Conservation (phyloP, 2,797 vertebrate species). For the Merluccius polli region DNA sequence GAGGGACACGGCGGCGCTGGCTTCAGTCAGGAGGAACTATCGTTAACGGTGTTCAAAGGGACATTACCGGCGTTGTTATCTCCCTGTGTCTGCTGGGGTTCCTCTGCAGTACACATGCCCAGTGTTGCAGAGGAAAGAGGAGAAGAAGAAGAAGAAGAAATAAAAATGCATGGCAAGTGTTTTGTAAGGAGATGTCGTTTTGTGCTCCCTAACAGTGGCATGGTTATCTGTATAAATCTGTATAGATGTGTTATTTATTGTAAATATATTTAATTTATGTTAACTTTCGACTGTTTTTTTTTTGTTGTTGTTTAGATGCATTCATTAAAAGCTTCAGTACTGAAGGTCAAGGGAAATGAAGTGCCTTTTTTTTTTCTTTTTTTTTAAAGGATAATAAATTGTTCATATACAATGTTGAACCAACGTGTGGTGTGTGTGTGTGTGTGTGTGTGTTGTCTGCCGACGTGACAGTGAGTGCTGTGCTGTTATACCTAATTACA, state of each 20-base stretch:
- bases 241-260: constrained; percentile 75
- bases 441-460: constrained; percentile 33
- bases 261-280: constrained; percentile 81
- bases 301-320: constrained; percentile 52
- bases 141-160: neutral
- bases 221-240: constrained; percentile 65
- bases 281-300: constrained; percentile 34
- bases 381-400: constrained; percentile 41
- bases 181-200: constrained; percentile 46
- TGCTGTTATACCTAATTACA: neutral
- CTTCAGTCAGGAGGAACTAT: constrained; percentile 45
- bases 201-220: constrained; percentile 51
- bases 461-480: neutral
- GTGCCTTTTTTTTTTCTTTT: constrained; percentile 64
- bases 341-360: constrained; percentile 60
- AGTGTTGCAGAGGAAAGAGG: constrained; percentile 45
- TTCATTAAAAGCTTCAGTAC: constrained; percentile 48
- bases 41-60: constrained; percentile 65
- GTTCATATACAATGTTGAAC: constrained; percentile 72
- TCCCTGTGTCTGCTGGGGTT: constrained; percentile 49
- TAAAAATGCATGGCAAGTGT: constrained; percentile 26
- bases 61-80: constrained; percentile 64
- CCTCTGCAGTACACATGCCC: constrained; percentile 54
- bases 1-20: constrained; percentile 47
- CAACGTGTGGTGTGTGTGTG: constrained; percentile 43